Percentiles rank a stretch among this genome's conserved stretches.
phyloP scores from a whole-genome alignment of 2,797 vertebrate genomes.

The Macropus fuliginosus region DNA sequence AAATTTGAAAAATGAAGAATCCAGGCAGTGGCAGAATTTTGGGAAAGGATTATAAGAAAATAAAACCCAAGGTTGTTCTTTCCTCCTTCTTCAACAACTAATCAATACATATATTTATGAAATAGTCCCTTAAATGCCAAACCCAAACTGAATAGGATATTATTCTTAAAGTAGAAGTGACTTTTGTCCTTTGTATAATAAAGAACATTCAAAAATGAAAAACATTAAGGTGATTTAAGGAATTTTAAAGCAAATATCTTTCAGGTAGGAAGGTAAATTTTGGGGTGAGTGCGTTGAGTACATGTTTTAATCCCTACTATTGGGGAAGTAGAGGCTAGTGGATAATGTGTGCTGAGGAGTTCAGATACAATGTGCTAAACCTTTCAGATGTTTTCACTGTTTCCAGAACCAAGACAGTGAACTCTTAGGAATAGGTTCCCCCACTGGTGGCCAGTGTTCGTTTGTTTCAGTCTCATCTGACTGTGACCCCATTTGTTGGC shows the following conservation, averaged over 20 bases:
- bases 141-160: no score
- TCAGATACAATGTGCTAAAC: not conserved
- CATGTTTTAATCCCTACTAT: not conserved
- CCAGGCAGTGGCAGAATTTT: not conserved
- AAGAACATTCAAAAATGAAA: not conserved
- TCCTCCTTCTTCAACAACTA: not conserved
- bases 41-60: not conserved
- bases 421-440: not conserved
- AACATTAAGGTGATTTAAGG: constrained; percentile 14
- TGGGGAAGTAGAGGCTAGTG: not conserved
- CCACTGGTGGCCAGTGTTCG: no score
- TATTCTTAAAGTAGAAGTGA: not conserved
- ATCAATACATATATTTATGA: not conserved
- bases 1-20: not conserved
- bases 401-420: not conserved
- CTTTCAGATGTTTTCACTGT: not conserved
- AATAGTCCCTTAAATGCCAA: not conserved
- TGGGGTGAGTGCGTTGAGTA: not conserved
- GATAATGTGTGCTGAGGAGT: not conserved
- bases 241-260: not conserved
- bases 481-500: not conserved
- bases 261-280: not conserved
- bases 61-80: not conserved
- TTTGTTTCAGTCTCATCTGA: not conserved
- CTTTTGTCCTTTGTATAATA: not conserved